phyloP scores from a whole-genome alignment of 2,888 invertebrate species.

The Scaptomyza caliginosa region DNA sequence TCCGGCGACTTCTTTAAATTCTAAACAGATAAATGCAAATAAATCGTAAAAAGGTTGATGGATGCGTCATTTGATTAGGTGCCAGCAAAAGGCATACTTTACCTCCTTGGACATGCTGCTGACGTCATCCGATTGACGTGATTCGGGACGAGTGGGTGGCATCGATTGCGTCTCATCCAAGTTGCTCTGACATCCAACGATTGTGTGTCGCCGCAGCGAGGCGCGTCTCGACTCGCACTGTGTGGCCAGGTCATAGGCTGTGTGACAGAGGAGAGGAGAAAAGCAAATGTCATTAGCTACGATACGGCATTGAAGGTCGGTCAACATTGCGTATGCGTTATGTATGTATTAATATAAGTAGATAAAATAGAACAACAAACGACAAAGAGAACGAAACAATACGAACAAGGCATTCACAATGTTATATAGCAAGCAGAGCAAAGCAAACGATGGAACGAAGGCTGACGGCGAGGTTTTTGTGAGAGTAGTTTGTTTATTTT shows the following conservation, averaged over 20 bases:
- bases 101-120: conserved; percentile 69
- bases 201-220: conserved; percentile 88
- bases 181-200: conserved; percentile 86
- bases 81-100: background rate
- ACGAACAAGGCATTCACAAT: conserved; percentile 29
- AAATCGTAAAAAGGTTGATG: background rate
- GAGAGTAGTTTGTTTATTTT: background rate
- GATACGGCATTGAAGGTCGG: conserved; percentile 26
- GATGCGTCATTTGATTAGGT: conserved; percentile 1
- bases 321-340: conserved; percentile 45
- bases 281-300: conserved; percentile 40
- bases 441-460: conserved; percentile 1
- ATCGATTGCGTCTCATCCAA: conserved; percentile 84
- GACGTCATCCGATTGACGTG: conserved; percentile 85
- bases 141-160: conserved; percentile 89
- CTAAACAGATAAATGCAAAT: conserved; percentile 3
- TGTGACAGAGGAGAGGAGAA: background rate
- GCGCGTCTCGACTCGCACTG: conserved; percentile 90
- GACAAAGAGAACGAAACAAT: conserved; percentile 25
- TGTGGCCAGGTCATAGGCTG: conserved; percentile 93
- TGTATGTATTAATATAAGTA: conserved; percentile 14
- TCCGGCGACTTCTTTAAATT: conserved; percentile 29
- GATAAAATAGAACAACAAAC: conserved; percentile 31
- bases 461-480: background rate
- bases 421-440: conserved; percentile 38